These are phyloP conservation scores for Acrocephalus arundinaceus DNA, from an alignment of 2,113 vertebrate species.

Conservation along the genomic window DNA sequence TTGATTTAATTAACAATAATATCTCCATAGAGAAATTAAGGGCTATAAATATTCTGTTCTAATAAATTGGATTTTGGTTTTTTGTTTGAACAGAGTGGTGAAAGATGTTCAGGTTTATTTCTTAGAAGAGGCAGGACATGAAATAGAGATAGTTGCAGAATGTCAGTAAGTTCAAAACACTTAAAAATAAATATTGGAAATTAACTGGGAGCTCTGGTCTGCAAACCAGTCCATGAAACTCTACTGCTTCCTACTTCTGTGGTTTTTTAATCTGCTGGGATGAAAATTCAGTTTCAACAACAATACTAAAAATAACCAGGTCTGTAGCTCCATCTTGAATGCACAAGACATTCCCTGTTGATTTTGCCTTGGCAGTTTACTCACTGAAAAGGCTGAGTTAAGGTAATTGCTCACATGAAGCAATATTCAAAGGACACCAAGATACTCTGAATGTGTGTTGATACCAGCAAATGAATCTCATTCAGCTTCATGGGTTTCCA, in stretches of 20 bases:
- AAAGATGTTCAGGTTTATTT: background rate
- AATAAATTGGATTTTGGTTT: constrained; percentile 31
- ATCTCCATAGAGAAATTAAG: constrained; percentile 57
- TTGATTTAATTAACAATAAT: constrained; percentile 73
- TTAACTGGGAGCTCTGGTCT: background rate
- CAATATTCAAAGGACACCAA: background rate
- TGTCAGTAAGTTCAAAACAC: background rate
- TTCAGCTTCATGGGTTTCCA: background rate
- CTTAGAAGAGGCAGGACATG: background rate
- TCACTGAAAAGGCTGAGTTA: background rate
- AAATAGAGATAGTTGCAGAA: background rate
- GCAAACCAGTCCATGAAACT: background rate
- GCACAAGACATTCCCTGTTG: background rate
- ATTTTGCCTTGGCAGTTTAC: background rate
- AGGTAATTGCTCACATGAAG: background rate
- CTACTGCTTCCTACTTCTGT: background rate
- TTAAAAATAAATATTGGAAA: background rate
- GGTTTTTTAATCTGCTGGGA: background rate
- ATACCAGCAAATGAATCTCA: background rate
- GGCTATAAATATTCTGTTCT: constrained; percentile 31
- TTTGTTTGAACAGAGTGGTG: background rate
- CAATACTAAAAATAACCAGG: background rate
- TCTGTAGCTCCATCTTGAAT: background rate
- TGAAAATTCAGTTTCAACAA: background rate
- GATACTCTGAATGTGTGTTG: background rate